Evolutionary conservation across 1,140 invertebrate genomes (phyloP).

Genomic region (Lutraria rhynchaena): DNA sequence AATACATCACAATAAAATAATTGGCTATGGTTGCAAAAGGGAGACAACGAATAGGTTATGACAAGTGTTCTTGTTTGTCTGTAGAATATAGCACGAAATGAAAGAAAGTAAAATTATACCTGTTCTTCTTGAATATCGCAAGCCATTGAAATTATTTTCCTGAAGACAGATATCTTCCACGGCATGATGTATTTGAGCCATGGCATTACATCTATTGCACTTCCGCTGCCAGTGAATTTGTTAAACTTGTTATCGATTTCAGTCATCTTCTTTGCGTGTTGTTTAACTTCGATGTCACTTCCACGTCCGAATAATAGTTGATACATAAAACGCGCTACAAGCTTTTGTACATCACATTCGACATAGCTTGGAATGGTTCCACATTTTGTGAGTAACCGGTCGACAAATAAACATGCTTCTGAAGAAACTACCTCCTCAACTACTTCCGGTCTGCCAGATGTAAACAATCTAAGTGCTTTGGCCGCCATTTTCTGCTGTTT

Average conservation of each 20-base stretch:
- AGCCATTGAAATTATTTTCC: no score
- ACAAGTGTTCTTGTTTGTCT: no score
- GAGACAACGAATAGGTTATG: no score
- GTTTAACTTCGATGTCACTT: background rate
- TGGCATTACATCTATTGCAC: background rate
- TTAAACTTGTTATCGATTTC: background rate
- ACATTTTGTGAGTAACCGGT: background rate
- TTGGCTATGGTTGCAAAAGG: no score
- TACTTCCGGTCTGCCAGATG: background rate
- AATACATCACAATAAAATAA: no score
- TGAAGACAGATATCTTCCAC: background rate
- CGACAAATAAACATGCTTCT: background rate
- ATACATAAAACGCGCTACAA: constrained; percentile 3
- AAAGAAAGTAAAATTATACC: no score
- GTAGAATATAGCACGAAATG: no score
- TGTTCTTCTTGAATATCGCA: no score
- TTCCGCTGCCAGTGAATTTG: constrained; percentile 26
- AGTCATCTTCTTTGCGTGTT: constrained; percentile 1
- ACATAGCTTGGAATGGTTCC: background rate
- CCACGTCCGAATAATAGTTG: constrained; percentile 12
- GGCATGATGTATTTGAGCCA: constrained; percentile 25
- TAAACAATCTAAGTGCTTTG: constrained; percentile 22
- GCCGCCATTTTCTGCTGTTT: constrained; percentile 5
- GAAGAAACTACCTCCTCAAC: constrained; percentile 13
- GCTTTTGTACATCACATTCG: constrained; percentile 1